These are phyloP conservation scores for Sinohyriopsis cumingii DNA, from an alignment of 2,888 invertebrate species.

Conservation along the genomic window DNA sequence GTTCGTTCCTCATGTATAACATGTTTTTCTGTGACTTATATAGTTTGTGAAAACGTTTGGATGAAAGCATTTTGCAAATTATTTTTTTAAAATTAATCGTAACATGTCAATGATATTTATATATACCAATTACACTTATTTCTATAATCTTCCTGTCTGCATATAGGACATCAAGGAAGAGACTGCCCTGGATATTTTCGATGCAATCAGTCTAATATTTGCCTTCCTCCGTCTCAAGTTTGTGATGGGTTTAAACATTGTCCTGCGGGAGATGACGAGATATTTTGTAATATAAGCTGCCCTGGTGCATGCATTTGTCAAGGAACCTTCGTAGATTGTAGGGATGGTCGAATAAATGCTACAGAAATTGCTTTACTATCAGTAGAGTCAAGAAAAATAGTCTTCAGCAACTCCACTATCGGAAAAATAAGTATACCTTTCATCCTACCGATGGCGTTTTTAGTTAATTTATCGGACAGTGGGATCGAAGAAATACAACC, in stretches of 20 bases:
- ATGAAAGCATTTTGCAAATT: no score
- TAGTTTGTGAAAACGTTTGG: no score
- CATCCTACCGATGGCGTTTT: background rate
- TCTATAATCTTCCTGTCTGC: no score
- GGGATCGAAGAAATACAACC: background rate
- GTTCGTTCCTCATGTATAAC: no score
- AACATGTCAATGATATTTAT: no score
- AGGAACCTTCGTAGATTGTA: conserved; percentile 19
- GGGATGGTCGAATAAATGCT: background rate
- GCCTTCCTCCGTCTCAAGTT: conserved; percentile 23
- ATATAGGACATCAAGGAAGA: no score
- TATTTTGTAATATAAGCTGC: conserved; percentile 22
- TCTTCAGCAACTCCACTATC: conserved; percentile 4
- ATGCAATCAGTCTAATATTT: conserved; percentile 17
- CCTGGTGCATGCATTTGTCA: conserved; percentile 23
- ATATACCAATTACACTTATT: no score
- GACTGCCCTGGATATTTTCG: conserved; percentile 18
- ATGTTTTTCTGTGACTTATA: no score
- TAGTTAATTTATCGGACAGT: conserved; percentile 7
- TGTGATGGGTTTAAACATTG: conserved; percentile 37
- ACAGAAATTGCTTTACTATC: background rate
- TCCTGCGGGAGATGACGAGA: conserved; percentile 35
- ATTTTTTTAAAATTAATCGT: no score
- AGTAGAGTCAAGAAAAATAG: conserved; percentile 7
- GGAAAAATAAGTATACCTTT: background rate